Evolutionary conservation across 2,888 invertebrate genomes (phyloP).

Genomic region (Sesamia inferens): DNA sequence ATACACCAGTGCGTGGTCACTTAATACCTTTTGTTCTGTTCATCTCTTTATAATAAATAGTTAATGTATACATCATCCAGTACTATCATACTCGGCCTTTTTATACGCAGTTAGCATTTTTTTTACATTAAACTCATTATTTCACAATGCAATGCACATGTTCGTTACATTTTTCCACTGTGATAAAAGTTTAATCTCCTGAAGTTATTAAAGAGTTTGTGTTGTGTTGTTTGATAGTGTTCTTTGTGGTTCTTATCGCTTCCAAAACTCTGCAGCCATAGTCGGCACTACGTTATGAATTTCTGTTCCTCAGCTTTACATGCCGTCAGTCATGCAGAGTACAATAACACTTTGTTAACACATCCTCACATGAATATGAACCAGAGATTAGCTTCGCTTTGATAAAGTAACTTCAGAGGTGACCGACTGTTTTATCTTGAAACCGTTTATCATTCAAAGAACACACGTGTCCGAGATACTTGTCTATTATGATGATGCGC

Average conservation of each 20-base stretch:
- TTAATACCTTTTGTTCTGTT: slow-evolving; percentile 67
- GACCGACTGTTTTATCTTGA: slow-evolving; percentile 73
- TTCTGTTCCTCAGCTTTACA: slow-evolving; percentile 63
- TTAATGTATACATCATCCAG: slow-evolving; percentile 26
- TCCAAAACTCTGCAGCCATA: slow-evolving; percentile 35
- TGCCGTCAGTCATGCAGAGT: slow-evolving; percentile 52
- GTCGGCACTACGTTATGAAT: slow-evolving; percentile 50
- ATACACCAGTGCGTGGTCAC: slow-evolving; percentile 74
- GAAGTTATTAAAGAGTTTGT: slow-evolving; percentile 15
- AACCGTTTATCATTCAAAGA: slow-evolving; percentile 73
- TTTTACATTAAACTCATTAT: slow-evolving; percentile 11
- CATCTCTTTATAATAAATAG: slow-evolving; percentile 65
- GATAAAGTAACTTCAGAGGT: slow-evolving; percentile 69
- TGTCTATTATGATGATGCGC: slow-evolving; percentile 51
- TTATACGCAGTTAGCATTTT: slow-evolving; percentile 13
- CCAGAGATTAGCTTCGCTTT: slow-evolving; percentile 75
- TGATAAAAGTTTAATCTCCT: slow-evolving; percentile 25
- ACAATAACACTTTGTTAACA: slow-evolving; percentile 77
- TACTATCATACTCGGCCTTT: not conserved
- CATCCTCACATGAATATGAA: slow-evolving; percentile 76
- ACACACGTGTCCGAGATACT: slow-evolving; percentile 63
- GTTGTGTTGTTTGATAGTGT: slow-evolving; percentile 42
- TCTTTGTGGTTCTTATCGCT: slow-evolving; percentile 55
- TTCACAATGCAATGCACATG: slow-evolving; percentile 17
- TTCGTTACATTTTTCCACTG: slow-evolving; percentile 26